These are phyloP conservation scores for Agapetus fuscipes DNA, from an alignment of 2,888 invertebrate species.

Conservation along the genomic window DNA sequence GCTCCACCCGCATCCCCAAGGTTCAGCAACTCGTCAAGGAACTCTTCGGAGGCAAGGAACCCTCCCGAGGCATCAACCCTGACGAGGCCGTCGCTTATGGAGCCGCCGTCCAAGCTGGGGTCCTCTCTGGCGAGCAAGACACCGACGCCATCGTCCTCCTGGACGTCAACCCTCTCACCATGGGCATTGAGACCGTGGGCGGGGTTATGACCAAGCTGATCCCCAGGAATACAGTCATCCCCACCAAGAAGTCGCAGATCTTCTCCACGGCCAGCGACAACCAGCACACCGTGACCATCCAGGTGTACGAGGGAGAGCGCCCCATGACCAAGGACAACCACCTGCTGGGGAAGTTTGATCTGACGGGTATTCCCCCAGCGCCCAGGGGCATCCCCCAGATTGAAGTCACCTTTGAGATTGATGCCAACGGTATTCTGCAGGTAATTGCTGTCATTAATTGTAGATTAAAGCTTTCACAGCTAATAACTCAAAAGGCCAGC, in stretches of 20 bases:
- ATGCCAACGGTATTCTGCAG: constrained; percentile 87
- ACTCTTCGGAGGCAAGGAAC: constrained; percentile 97
- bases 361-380: constrained; percentile 94
- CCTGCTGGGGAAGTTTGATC: constrained; percentile 94
- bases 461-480: too few species aligned
- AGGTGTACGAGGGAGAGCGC: constrained; percentile 97
- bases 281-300: constrained; percentile 97
- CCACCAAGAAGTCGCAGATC: constrained; percentile 98
- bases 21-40: constrained; percentile 89
- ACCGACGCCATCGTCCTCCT: constrained; percentile 93
- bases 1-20: constrained; percentile 98
- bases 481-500: too few species aligned
- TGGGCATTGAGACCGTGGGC: constrained; percentile 99
- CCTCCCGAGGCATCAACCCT: constrained; percentile 95
- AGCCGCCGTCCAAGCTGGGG: constrained; percentile 97
- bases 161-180: constrained; percentile 96
- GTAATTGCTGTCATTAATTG: constrained; percentile 1
- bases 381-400: constrained; percentile 90
- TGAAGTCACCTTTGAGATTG: constrained; percentile 91
- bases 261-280: constrained; percentile 99
- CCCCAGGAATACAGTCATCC: constrained; percentile 96
- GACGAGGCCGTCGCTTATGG: constrained; percentile 99
- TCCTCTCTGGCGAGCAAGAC: constrained; percentile 90
- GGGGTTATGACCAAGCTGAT: constrained; percentile 99
- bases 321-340: constrained; percentile 99